These are phyloP conservation scores for Troides aeacus DNA, from an alignment of 2,888 invertebrate genomes.

Conservation along the genomic window DNA sequence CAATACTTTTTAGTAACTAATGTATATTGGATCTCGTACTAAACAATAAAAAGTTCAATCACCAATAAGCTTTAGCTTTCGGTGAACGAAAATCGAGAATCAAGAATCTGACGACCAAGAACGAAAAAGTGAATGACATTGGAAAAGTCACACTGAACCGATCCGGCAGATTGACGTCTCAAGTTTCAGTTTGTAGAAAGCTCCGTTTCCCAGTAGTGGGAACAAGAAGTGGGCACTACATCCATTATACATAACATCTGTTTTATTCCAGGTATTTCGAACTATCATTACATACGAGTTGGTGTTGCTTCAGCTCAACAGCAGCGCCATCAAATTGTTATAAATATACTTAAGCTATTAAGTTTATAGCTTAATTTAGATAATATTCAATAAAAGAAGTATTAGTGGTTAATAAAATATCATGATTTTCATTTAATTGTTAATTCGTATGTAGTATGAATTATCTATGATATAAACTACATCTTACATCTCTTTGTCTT, in stretches of 20 bases:
- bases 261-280: constrained; percentile 53
- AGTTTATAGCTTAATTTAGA: no score
- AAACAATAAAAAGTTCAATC: neutral
- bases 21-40: neutral
- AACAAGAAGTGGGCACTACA: no score
- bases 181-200: neutral
- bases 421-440: no score
- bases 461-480: no score
- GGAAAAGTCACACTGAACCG: no score
- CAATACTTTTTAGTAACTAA: neutral
- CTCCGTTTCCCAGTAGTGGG: no score
- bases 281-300: constrained; percentile 63
- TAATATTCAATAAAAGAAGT: no score
- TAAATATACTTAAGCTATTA: neutral
- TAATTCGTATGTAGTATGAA: no score
- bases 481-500: no score
- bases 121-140: neutral
- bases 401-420: no score
- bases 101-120: neutral
- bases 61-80: no score
- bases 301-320: constrained; percentile 55
- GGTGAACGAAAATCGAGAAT: neutral
- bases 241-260: constrained; percentile 4
- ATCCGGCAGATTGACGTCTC: neutral
- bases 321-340: constrained; percentile 1